These are phyloP conservation scores for Cabera pusaria DNA, from an alignment of 2,888 invertebrate genomes.

Conservation along the genomic window DNA sequence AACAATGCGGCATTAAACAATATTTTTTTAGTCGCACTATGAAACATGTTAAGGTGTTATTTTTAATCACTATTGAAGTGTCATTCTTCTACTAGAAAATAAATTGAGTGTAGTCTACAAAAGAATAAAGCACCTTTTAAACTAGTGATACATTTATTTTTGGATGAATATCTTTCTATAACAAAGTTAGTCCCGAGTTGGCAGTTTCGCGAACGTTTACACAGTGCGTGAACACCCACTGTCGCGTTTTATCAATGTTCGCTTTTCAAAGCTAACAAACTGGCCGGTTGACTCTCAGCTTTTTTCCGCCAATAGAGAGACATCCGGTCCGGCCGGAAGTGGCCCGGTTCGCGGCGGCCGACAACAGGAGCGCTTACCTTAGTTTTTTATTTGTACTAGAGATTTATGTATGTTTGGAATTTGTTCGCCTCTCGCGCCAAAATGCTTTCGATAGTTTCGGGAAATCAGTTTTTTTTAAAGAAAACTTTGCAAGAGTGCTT, in stretches of 20 bases:
- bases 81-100: too few species aligned
- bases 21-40: neutral
- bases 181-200: slow-evolving; percentile 17
- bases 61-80: too few species aligned
- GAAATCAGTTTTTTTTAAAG: slow-evolving; percentile 57
- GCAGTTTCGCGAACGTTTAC: slow-evolving; percentile 38
- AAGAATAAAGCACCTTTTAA: too few species aligned
- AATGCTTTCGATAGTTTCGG: slow-evolving; percentile 65
- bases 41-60: neutral
- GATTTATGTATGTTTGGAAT: slow-evolving; percentile 81
- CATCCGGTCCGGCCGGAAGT: slow-evolving; percentile 69
- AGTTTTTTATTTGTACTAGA: slow-evolving; percentile 78
- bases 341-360: slow-evolving; percentile 61
- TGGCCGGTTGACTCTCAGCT: slow-evolving; percentile 69
- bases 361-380: slow-evolving; percentile 82
- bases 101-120: too few species aligned
- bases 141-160: too few species aligned
- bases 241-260: slow-evolving; percentile 61
- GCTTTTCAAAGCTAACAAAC: slow-evolving; percentile 67
- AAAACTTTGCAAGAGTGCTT: slow-evolving; percentile 37
- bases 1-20: too few species aligned
- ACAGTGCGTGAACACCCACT: slow-evolving; percentile 45
- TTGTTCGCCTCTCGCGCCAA: slow-evolving; percentile 66
- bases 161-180: neutral
- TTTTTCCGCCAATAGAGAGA: slow-evolving; percentile 74